These are phyloP conservation scores for Prunella himalayana DNA, from an alignment of 2,113 vertebrate genomes.

Conservation along the genomic window DNA sequence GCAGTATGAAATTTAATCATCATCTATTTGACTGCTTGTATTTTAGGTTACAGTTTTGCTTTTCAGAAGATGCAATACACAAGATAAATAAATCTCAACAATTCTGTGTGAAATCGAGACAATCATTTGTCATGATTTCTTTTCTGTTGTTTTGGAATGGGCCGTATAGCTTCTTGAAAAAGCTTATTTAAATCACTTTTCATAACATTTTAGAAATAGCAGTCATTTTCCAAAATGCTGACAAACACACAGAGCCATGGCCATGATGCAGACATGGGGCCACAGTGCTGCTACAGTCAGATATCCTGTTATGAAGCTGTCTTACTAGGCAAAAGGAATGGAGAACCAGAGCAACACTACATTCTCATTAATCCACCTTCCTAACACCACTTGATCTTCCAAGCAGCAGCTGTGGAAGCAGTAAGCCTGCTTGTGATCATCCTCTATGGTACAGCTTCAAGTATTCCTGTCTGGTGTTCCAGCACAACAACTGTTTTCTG, in stretches of 20 bases:
- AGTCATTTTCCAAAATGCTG: background rate
- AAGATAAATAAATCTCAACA: background rate
- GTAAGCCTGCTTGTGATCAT: background rate
- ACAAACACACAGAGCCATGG: background rate
- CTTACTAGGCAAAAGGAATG: background rate
- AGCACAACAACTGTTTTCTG: background rate
- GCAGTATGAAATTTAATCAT: background rate
- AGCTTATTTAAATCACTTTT: background rate
- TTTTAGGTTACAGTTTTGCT: background rate
- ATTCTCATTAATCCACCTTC: background rate
- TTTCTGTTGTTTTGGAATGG: background rate
- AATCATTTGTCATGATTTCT: accelerated
- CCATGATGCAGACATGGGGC: background rate
- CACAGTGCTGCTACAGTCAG: background rate
- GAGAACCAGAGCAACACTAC: background rate
- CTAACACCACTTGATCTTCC: background rate
- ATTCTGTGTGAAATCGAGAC: background rate
- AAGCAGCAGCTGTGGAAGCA: background rate
- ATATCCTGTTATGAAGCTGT: background rate
- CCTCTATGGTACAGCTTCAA: background rate
- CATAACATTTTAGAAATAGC: background rate
- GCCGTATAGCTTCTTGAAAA: background rate
- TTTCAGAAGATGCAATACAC: background rate
- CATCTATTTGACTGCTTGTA: background rate
- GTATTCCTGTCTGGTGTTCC: background rate